phyloP scores from a whole-genome alignment of 2,797 vertebrate genomes.

The Nyctalus aviator region DNA sequence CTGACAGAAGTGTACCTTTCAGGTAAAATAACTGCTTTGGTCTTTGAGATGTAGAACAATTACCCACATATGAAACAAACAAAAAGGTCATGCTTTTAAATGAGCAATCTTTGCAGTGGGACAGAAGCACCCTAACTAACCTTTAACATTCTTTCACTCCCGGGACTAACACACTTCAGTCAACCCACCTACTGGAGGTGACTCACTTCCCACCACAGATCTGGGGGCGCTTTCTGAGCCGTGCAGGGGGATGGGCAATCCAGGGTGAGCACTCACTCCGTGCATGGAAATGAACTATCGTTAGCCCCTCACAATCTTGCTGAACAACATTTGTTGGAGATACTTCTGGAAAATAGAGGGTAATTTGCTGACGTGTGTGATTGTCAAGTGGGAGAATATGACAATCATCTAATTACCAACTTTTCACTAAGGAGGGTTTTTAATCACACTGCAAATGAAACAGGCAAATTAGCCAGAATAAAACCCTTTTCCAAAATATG shows the following conservation, averaged over 20 bases:
- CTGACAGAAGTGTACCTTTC: neutral
- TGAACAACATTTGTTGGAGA: neutral
- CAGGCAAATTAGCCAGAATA: slow-evolving; percentile 59
- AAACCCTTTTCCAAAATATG: slow-evolving; percentile 54
- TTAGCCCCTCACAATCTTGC: neutral
- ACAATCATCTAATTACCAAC: slow-evolving; percentile 74
- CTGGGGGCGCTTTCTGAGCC: neutral
- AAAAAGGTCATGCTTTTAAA: neutral
- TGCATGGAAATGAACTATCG: neutral
- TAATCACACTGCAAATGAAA: slow-evolving; percentile 58
- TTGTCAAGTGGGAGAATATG: slow-evolving; percentile 61
- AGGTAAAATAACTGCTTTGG: neutral
- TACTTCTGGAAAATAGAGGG: slow-evolving; percentile 36
- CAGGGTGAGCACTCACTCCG: neutral
- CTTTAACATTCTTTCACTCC: neutral
- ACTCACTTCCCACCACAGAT: neutral
- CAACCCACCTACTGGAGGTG: neutral
- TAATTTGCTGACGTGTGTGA: slow-evolving; percentile 51
- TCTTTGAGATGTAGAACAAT: slow-evolving; percentile 36
- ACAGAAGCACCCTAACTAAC: neutral
- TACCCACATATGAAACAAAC: neutral
- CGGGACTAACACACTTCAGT: neutral
- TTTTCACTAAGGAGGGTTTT: slow-evolving; percentile 16
- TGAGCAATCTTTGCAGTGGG: neutral
- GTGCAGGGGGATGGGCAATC: neutral